Percentiles rank a stretch among this genome's conserved stretches.
Evolutionary conservation across 2,888 invertebrate genomes (phyloP).

Genomic region (Gibbula magus): DNA sequence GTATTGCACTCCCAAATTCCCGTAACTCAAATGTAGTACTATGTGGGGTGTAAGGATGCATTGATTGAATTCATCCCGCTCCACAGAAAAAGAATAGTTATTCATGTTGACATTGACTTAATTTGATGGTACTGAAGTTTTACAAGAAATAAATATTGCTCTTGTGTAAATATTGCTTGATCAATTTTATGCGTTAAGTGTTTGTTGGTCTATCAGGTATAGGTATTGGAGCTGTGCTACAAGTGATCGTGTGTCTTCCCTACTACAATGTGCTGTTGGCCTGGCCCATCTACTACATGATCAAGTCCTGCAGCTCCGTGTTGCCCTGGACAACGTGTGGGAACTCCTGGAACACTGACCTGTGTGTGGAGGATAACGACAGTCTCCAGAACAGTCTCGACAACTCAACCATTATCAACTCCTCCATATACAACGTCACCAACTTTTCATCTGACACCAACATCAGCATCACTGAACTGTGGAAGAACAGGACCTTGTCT

Average conservation of each 20-base stretch:
- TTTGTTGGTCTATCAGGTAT: neutral
- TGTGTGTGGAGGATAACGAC: neutral
- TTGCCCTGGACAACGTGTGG: slow-evolving; percentile 1
- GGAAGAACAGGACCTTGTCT: neutral
- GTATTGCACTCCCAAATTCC: no score
- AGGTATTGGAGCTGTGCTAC: neutral
- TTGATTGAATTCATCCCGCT: no score
- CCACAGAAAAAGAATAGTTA: no score
- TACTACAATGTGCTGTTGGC: neutral
- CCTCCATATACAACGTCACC: neutral
- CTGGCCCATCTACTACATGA: slow-evolving; percentile 9
- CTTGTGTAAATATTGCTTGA: no score
- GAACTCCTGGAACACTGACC: neutral
- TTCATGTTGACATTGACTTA: no score
- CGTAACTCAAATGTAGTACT: no score
- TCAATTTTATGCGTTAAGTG: no score
- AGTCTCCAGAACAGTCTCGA: neutral
- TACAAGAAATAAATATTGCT: no score
- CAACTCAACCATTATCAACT: neutral
- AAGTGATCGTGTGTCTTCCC: neutral
- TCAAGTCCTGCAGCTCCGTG: neutral
- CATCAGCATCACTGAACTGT: neutral
- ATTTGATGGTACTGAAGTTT: no score
- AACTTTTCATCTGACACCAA: neutral
- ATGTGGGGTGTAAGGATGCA: no score